Conservation (phyloP, 2,797 vertebrate genomes). For the Gallinago nigripennis region DNA sequence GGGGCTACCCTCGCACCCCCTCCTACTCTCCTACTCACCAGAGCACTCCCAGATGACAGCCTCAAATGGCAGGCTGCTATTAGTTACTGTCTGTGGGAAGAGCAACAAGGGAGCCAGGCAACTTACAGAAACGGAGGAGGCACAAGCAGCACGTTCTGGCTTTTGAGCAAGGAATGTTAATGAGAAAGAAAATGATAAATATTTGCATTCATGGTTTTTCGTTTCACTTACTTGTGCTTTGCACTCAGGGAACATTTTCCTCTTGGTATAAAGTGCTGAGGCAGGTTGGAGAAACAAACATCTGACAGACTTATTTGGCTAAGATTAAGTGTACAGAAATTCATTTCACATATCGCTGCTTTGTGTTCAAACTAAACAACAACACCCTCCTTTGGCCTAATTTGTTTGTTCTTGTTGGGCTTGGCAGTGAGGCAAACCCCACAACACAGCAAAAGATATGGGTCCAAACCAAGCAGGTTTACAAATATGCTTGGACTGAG, state of each 20-base stretch:
- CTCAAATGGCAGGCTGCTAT: neutral
- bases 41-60: neutral
- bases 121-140: neutral
- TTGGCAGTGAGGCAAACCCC: neutral
- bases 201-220: neutral
- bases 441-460: neutral
- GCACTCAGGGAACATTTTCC: constrained; percentile 11
- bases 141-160: neutral
- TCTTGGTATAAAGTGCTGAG: constrained; percentile 51
- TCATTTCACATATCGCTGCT: constrained; percentile 51
- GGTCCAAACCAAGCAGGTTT: neutral
- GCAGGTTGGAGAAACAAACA: constrained; percentile 49
- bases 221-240: constrained; percentile 9
- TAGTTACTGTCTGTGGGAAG: neutral
- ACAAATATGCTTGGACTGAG: neutral
- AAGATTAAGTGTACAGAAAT: constrained; percentile 66
- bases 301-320: constrained; percentile 67
- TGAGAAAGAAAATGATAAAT: constrained; percentile 48
- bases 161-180: constrained; percentile 5
- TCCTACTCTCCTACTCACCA: neutral
- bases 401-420: constrained; percentile 7
- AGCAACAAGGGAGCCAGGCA: neutral
- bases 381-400: constrained; percentile 8
- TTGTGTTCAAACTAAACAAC: constrained; percentile 21
- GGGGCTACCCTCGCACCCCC: accelerated